Evolutionary conservation across 2,797 vertebrate species (phyloP).

Genomic region (Catharus ustulatus): DNA sequence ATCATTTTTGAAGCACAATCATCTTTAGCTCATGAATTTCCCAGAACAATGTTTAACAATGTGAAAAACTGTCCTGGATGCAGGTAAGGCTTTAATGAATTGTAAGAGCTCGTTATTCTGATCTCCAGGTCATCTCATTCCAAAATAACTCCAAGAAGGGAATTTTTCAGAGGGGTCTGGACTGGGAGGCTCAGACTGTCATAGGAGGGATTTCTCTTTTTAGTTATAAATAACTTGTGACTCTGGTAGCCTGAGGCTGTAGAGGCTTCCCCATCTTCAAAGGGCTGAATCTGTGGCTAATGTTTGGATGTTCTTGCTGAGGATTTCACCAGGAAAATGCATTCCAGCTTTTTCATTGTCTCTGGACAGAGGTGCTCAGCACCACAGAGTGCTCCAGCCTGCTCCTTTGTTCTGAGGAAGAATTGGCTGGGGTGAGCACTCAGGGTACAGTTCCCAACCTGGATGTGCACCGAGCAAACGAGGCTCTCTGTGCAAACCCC

Average conservation of each 20-base stretch:
- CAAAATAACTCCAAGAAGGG: neutral
- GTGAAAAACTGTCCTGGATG: neutral
- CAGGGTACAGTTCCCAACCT: neutral
- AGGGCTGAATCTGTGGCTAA: neutral
- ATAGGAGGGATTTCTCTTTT: neutral
- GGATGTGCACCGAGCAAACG: neutral
- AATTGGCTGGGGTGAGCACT: rapidly evolving
- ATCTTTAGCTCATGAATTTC: neutral
- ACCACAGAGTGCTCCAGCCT: neutral
- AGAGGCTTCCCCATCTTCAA: neutral
- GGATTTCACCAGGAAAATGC: neutral
- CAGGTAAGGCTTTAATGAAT: neutral
- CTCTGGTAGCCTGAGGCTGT: neutral
- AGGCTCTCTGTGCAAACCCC: neutral
- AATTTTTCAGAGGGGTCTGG: neutral
- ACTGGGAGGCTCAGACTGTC: neutral
- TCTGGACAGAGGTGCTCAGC: neutral
- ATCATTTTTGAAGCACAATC: neutral
- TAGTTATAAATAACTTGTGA: neutral
- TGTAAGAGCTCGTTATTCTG: neutral
- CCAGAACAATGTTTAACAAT: neutral
- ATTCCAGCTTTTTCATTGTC: neutral
- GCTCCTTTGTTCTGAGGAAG: neutral
- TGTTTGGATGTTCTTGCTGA: neutral
- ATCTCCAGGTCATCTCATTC: neutral